These are phyloP conservation scores for Mystacornis crossleyi DNA, from an alignment of 2,113 vertebrate genomes.

Conservation along the genomic window DNA sequence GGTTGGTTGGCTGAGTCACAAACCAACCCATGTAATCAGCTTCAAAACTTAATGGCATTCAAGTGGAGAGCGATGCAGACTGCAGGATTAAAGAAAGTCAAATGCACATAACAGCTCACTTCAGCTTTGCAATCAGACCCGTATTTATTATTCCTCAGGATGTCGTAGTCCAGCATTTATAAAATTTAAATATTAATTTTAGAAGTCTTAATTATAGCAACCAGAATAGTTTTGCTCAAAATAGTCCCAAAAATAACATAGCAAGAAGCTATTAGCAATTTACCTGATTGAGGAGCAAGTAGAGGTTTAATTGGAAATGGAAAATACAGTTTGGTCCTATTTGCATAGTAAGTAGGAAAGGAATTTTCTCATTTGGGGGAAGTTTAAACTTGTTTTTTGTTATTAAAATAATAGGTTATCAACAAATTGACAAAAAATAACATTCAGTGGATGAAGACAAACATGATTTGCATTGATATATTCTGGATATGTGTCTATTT, in stretches of 20 bases:
- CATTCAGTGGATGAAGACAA: background rate
- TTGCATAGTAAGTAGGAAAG: conserved; percentile 43
- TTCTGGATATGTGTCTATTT: background rate
- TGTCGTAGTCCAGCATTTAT: conserved; percentile 50
- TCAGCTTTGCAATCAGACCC: conserved; percentile 47
- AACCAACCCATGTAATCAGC: conserved; percentile 64
- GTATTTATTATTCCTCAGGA: conserved; percentile 68
- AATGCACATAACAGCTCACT: conserved; percentile 25
- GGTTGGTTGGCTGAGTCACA: conserved; percentile 43
- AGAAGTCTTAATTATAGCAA: conserved; percentile 63
- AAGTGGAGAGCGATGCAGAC: background rate
- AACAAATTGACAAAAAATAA: background rate
- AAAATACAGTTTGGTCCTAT: conserved; percentile 35
- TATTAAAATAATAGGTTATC: conserved; percentile 26
- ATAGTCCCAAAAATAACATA: conserved; percentile 47
- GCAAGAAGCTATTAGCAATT: conserved; percentile 39
- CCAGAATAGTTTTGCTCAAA: conserved; percentile 50
- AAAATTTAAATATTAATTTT: conserved; percentile 73
- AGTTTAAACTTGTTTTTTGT: conserved; percentile 28
- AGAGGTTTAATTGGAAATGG: conserved; percentile 33
- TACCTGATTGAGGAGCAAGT: conserved; percentile 35
- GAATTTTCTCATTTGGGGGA: background rate
- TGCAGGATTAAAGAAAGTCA: conserved; percentile 28
- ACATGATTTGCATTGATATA: conserved; percentile 27
- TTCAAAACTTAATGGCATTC: conserved; percentile 66